These are phyloP conservation scores for Himalopsyche anomala DNA, from an alignment of 2,888 invertebrate genomes.

Conservation along the genomic window DNA sequence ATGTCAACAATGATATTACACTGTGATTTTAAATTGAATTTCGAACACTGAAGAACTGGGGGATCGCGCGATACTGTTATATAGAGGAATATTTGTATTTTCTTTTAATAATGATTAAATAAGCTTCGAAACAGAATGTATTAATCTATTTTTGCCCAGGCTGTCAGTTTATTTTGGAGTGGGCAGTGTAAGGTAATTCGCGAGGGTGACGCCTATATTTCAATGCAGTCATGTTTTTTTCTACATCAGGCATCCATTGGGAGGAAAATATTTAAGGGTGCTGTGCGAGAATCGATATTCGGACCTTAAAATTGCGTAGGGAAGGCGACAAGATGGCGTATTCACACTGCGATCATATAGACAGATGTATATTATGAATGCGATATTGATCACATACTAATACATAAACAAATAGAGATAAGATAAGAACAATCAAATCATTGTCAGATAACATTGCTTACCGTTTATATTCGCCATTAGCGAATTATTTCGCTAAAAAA, in stretches of 20 bases:
- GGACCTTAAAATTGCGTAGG: conserved; percentile 48
- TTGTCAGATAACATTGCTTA: conserved; percentile 70
- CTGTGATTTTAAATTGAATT: not conserved
- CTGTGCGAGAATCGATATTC: conserved; percentile 49
- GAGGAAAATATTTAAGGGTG: conserved; percentile 28
- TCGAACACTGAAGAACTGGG: not conserved
- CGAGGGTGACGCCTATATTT: conserved; percentile 29
- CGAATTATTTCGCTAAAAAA: conserved; percentile 74
- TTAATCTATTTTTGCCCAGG: conserved; percentile 10
- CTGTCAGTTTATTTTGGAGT: conserved; percentile 41
- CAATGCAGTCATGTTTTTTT: conserved; percentile 40
- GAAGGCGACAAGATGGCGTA: conserved; percentile 58
- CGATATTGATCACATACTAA: not conserved
- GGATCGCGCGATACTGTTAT: not conserved
- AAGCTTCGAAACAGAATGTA: conserved; percentile 22
- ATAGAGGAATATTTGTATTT: not conserved
- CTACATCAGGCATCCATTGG: conserved; percentile 10
- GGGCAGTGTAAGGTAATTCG: conserved; percentile 13
- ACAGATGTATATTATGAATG: conserved; percentile 56
- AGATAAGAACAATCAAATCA: not conserved
- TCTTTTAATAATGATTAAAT: conserved; percentile 21
- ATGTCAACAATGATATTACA: not conserved
- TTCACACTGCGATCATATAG: conserved; percentile 32
- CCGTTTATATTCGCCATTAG: conserved; percentile 73
- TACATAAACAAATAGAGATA: not conserved